Evolutionary conservation across 2,888 invertebrate genomes (phyloP).

Genomic region (Synanthedon myopaeformis): DNA sequence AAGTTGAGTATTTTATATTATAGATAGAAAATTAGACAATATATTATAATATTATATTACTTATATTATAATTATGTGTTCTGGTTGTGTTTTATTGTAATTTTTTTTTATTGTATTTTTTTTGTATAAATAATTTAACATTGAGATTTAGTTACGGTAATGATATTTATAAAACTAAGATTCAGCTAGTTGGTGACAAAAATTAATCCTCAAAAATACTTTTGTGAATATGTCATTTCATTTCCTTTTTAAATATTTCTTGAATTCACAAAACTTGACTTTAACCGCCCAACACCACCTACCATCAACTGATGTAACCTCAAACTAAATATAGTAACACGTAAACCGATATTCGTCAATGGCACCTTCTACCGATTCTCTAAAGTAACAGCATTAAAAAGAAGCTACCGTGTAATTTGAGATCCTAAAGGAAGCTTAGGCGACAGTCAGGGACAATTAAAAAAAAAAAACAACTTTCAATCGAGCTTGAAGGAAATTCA

Average conservation of each 20-base stretch:
- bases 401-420: constrained; percentile 64
- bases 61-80: too few species aligned
- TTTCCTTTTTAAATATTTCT: not conserved
- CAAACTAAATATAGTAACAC: constrained; percentile 20
- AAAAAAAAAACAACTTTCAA: constrained; percentile 50
- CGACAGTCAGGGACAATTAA: constrained; percentile 51
- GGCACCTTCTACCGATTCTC: constrained; percentile 35
- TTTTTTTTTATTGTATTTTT: too few species aligned
- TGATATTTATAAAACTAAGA: too few species aligned
- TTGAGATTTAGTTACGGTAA: too few species aligned
- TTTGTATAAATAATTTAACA: too few species aligned
- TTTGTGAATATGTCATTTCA: too few species aligned
- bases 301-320: constrained; percentile 31
- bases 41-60: too few species aligned
- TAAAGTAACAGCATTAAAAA: constrained; percentile 49
- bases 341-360: constrained; percentile 43
- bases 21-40: too few species aligned
- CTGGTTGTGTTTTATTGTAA: too few species aligned
- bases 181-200: too few species aligned
- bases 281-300: constrained; percentile 45
- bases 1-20: too few species aligned
- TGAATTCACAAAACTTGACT: constrained; percentile 32
- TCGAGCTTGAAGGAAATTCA: constrained; percentile 62
- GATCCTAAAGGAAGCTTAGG: constrained; percentile 53
- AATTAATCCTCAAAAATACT: too few species aligned